Base-by-base conservation (phyloP, 2,888 invertebrate genomes). In the Parnassius glacialis region DNA sequence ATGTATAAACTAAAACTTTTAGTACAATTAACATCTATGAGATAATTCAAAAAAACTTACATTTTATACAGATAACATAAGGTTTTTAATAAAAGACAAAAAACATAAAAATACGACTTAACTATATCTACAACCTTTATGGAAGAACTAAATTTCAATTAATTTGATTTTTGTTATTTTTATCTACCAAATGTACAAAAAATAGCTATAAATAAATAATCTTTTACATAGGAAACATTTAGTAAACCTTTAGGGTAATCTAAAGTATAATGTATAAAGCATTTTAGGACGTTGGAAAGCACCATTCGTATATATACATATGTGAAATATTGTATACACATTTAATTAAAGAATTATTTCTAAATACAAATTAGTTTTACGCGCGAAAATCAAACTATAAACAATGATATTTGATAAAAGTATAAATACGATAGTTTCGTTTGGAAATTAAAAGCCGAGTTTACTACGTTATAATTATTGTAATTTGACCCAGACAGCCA, bases 121-220 rank as follows among this genome's bases (percentile, higher is more conserved):
- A 68, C 45, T 82, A 83, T 90, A 90, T 90, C 87, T 90, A 90
- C 90, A 90, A 70, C 65, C 78, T 81, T 85, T 81, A 72, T 85
- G 87, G 85, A 90, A 90, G 87, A 88, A 70, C 87, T 62, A 70
- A 69, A 65, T 68, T 70, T 64, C 62, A 45, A 73, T 78, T 73
- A 74, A 74, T 73, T 77, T 70, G 12, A 77, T 75, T 75, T 74
- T 76, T 70, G 75, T 72, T 79, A 76, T 78, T 77, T 72, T 75
- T 77, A 73, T 71, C 68, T 71, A 82, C 74, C 72, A 77, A 86
- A 86, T 88, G 85, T 88, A 90, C 84, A 85, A 85, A 83, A 87
- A 62, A 62, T 54, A 85, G 80, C 82, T 87, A 89, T 81, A 89
- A 90, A 90, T 90, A 90, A 90, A 90, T 90, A 90, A 87, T 83